Conservation (phyloP, 1,140 invertebrate species). For the Camponotus vicinus region DNA sequence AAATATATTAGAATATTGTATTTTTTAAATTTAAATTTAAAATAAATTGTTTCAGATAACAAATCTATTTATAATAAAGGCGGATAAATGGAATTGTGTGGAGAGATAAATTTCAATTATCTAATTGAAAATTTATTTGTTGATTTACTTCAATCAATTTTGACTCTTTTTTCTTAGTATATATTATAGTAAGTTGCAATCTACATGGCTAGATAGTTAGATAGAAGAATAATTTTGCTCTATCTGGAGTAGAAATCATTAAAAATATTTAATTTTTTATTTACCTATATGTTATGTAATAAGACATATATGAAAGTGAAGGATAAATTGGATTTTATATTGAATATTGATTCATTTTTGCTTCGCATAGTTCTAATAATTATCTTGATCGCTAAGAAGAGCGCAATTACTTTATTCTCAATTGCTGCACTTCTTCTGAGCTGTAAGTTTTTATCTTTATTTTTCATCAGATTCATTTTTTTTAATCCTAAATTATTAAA, state of each 20-base stretch:
- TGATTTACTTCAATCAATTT: neutral
- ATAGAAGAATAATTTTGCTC: slow-evolving; percentile 7
- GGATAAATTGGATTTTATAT: slow-evolving; percentile 55
- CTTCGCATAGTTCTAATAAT: neutral
- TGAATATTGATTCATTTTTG: slow-evolving; percentile 49
- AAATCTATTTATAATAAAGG: neutral
- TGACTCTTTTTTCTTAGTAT: neutral
- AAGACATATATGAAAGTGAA: slow-evolving; percentile 6
- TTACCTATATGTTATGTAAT: slow-evolving; percentile 31
- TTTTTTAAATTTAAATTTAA: neutral
- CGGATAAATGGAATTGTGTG: neutral
- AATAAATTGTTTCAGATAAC: neutral
- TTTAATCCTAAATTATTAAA: slow-evolving; percentile 19
- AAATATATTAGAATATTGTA: neutral
- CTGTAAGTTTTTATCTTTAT: slow-evolving; percentile 22
- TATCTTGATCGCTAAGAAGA: slow-evolving; percentile 35
- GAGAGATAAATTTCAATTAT: neutral
- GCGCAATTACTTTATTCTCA: neutral
- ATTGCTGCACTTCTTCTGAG: slow-evolving; percentile 21
- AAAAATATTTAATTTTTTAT: slow-evolving; percentile 51
- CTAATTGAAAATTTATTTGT: neutral
- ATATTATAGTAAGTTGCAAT: neutral
- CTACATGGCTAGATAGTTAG: neutral
- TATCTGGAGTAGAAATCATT: slow-evolving; percentile 20
- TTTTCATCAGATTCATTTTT: neutral